Percentiles rank a stretch among this genome's conserved stretches.
Evolutionary conservation across 2,113 vertebrate genomes (phyloP).

Genomic region (Laterallus jamaicensis): DNA sequence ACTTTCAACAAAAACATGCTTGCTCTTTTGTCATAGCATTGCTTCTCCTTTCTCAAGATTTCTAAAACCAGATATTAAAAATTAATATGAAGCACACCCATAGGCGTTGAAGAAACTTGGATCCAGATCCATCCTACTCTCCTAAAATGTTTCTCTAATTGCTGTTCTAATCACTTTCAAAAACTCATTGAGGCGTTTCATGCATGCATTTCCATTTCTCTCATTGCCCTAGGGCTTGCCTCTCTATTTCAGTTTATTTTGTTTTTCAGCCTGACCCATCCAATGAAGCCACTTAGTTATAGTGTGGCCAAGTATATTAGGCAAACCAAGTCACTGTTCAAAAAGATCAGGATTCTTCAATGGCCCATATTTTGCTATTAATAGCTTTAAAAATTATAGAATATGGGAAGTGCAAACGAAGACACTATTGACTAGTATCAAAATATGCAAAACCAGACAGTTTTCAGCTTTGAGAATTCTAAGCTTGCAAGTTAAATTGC

Average conservation of each 20-base stretch:
- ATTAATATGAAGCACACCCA: neutral
- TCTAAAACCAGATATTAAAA: neutral
- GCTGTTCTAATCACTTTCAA: neutral
- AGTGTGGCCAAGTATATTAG: neutral
- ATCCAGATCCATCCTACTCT: neutral
- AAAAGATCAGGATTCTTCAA: neutral
- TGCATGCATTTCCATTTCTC: neutral
- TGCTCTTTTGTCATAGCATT: neutral
- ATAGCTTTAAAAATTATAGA: neutral
- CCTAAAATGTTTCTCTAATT: neutral
- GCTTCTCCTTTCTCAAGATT: constrained; percentile 1
- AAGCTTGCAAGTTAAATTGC: neutral
- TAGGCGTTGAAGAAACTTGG: neutral
- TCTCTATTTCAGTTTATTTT: neutral
- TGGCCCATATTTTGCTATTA: neutral
- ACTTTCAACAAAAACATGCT: neutral
- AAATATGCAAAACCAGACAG: neutral
- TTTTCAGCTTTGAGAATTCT: neutral
- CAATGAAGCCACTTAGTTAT: neutral
- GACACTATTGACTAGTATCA: neutral
- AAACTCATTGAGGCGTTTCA: neutral
- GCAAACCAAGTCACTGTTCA: neutral
- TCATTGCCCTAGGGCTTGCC: neutral
- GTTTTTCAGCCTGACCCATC: neutral
- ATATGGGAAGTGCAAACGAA: neutral